Conservation (phyloP, 2,888 invertebrate species). For the Cantharis rufa region DNA sequence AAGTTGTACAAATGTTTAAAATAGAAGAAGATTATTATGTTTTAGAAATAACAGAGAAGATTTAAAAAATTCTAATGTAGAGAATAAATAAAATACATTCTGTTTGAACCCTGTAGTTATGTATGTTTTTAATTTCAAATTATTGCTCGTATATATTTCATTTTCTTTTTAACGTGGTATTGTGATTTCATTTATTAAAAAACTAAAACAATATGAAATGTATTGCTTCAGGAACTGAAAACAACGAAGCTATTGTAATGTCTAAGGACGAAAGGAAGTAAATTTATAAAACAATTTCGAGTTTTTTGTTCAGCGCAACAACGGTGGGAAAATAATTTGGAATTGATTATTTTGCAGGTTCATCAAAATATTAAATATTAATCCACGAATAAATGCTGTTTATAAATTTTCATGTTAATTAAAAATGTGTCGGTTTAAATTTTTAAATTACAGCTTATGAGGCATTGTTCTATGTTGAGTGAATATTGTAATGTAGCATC, state of each 20-base stretch:
- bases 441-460: neutral
- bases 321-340: neutral
- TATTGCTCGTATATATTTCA: neutral
- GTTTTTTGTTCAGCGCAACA: neutral
- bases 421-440: neutral
- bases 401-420: neutral
- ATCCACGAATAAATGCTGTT: neutral
- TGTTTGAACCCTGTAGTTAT: neutral
- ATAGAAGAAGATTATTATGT: neutral
- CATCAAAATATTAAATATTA: neutral
- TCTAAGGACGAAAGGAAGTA: neutral
- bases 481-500: neutral
- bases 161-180: neutral
- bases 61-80: neutral
- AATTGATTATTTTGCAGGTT: neutral
- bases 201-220: neutral
- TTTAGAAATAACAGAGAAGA: neutral
- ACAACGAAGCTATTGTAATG: neutral
- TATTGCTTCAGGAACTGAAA: neutral
- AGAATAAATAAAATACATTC: too few species aligned
- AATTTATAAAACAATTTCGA: neutral
- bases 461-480: neutral
- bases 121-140: neutral
- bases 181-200: neutral
- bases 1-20: neutral